Conservation (phyloP, 2,113 vertebrate species). For the Syngnathoides biaculeatus region DNA sequence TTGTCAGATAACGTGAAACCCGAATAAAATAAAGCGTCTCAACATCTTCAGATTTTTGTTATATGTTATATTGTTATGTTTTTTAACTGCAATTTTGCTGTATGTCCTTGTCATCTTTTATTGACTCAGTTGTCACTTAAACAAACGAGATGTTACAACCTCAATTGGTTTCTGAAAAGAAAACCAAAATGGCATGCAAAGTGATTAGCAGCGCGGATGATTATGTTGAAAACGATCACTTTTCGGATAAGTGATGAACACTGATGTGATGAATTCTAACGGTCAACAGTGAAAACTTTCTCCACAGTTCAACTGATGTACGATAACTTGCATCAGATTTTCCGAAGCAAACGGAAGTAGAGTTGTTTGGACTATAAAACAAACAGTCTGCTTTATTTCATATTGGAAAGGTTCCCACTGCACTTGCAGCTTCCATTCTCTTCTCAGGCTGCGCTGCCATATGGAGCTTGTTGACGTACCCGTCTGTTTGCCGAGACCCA, state of each 20-base stretch:
- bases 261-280: not conserved
- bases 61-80: too few species aligned
- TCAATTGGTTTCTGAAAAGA: not conserved
- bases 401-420: not conserved
- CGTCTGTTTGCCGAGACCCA: constrained; percentile 9
- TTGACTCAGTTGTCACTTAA: not conserved
- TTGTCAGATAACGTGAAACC: not conserved
- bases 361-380: not conserved
- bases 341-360: not conserved
- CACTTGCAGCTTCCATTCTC: constrained; percentile 15
- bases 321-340: not conserved
- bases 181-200: not conserved
- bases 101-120: not conserved
- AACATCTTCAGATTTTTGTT: too few species aligned
- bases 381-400: not conserved
- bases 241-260: not conserved
- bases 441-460: constrained; percentile 1
- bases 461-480: constrained; percentile 23
- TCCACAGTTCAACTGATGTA: not conserved
- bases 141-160: not conserved
- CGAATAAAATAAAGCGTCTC: not conserved
- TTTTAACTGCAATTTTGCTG: too few species aligned
- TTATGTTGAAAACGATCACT: not conserved
- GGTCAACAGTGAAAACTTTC: not conserved
- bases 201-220: not conserved